These are phyloP conservation scores for Myrmophylax atrothorax DNA, from an alignment of 2,113 vertebrate genomes.

Conservation along the genomic window DNA sequence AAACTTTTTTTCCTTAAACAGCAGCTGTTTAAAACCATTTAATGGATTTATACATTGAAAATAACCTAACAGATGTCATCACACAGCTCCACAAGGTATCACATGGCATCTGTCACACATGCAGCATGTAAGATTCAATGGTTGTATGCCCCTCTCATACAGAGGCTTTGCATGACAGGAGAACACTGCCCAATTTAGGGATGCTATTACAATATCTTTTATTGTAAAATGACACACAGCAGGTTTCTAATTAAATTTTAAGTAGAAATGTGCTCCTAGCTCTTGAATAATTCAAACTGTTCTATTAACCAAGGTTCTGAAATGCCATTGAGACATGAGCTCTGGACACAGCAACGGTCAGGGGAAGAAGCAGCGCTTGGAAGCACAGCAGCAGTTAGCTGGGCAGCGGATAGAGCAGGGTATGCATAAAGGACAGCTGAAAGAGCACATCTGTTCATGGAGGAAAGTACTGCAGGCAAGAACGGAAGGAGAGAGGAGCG, in stretches of 20 bases:
- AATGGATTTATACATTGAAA: conserved; percentile 12
- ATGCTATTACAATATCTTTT: conserved; percentile 60
- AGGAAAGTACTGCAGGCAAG: conserved; percentile 53
- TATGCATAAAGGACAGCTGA: conserved; percentile 6
- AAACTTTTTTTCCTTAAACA: background rate
- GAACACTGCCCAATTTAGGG: conserved; percentile 12
- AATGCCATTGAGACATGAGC: background rate
- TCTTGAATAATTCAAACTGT: conserved; percentile 68
- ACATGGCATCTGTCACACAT: conserved; percentile 24
- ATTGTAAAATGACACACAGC: conserved; percentile 65
- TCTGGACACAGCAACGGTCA: background rate
- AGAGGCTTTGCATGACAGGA: background rate
- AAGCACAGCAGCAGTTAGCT: background rate
- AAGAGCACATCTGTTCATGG: conserved; percentile 47
- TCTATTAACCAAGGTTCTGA: conserved; percentile 60
- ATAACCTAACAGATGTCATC: conserved; percentile 42
- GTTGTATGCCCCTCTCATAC: background rate
- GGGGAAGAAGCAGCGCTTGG: background rate
- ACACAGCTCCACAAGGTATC: conserved; percentile 1
- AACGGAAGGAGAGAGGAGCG: conserved; percentile 40
- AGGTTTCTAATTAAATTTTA: conserved; percentile 72
- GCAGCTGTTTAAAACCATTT: conserved; percentile 43
- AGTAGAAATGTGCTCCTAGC: conserved; percentile 54
- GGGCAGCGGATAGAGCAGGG: background rate
- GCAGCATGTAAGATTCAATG: background rate